These are phyloP conservation scores for Cephus pulcher DNA, from an alignment of 2,888 invertebrate species.

Conservation along the genomic window DNA sequence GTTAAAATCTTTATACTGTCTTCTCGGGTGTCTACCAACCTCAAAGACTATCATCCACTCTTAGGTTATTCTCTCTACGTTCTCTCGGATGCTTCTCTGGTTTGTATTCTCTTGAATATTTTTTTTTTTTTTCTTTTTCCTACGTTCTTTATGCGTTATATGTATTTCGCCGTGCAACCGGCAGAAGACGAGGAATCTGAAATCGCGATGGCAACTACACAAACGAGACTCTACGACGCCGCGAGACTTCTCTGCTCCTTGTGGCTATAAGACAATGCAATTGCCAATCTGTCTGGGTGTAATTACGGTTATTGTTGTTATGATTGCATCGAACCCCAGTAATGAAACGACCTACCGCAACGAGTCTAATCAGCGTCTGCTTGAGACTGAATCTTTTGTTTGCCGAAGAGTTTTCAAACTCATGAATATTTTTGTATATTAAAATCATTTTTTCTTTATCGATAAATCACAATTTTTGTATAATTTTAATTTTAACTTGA, in stretches of 20 bases:
- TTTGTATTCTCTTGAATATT: too few relatives aligned
- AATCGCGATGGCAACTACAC: background rate
- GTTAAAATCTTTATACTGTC: conserved; percentile 15
- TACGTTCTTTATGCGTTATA: background rate
- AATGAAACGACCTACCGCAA: conserved; percentile 33
- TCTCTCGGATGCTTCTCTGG: background rate
- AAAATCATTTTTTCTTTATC: too few relatives aligned
- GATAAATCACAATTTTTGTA: too few relatives aligned
- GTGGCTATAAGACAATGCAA: conserved; percentile 27
- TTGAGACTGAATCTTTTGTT: background rate
- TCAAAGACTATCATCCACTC: background rate
- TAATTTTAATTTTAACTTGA: too few relatives aligned
- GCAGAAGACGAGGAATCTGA: background rate
- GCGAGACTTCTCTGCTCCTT: background rate
- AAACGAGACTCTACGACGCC: background rate
- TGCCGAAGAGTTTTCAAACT: too few relatives aligned
- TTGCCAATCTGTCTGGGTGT: conserved; percentile 27
- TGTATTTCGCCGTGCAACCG: background rate
- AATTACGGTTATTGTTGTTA: conserved; percentile 43
- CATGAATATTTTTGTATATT: too few relatives aligned
- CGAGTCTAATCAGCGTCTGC: background rate
- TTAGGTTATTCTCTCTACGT: background rate
- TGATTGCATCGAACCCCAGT: conserved; percentile 35
- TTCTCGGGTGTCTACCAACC: background rate
- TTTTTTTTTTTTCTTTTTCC: background rate